Conservation (phyloP, 2,113 vertebrate species). For the Oreochromis niloticus region DNA sequence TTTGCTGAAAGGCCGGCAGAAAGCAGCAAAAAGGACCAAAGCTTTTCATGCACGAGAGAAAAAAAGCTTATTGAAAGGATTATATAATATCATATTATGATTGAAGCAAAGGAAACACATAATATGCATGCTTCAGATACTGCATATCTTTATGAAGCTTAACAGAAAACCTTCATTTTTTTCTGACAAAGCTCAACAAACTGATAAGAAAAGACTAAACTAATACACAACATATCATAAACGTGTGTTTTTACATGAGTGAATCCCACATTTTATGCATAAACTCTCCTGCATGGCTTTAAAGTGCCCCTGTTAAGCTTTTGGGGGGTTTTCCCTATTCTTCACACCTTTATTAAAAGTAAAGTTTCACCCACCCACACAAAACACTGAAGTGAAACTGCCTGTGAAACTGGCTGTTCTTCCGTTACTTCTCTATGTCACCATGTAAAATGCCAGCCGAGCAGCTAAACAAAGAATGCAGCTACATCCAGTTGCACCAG, state of each 20-base stretch:
- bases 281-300: constrained; percentile 45
- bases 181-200: neutral
- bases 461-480: neutral
- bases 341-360: neutral
- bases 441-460: neutral
- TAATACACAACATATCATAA: constrained; percentile 27
- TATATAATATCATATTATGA: constrained; percentile 13
- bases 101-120: constrained; percentile 19
- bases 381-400: neutral
- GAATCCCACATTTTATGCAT: constrained; percentile 15
- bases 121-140: constrained; percentile 57
- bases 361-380: neutral
- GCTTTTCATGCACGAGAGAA: constrained; percentile 30
- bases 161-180: constrained; percentile 23
- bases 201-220: constrained; percentile 11
- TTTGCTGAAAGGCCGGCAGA: neutral
- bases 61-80: neutral
- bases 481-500: neutral
- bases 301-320: neutral
- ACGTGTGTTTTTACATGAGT: constrained; percentile 30
- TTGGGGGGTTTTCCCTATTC: neutral
- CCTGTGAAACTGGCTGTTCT: neutral
- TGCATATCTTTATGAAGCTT: constrained; percentile 31
- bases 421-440: neutral
- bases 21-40: neutral